Evolutionary conservation across 2,888 invertebrate species (phyloP), one percentile per base, ranked within the genome.

Genomic region (Hydriomena furcata): DNA sequence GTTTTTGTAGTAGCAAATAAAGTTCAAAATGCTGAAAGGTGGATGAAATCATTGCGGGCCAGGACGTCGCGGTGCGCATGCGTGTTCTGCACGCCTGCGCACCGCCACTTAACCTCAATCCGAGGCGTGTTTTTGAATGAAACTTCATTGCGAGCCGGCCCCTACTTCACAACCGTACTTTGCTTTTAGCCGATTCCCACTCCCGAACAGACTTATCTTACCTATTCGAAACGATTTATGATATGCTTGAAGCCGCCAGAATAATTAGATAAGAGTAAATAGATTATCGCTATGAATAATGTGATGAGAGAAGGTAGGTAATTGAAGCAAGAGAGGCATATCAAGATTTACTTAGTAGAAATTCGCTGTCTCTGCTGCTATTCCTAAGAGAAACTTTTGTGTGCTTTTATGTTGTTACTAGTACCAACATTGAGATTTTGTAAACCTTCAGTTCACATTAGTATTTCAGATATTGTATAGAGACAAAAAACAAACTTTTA

Each of bases 91-190:
- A 75, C 88, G 87, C 87, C 69, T 84, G 88, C 89, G 89, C 85
- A 73, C 62, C 50, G 52, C 60, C 75, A 82, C 82, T 82, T 87
- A 88, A 87, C 88, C 88, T 87, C 85, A 87, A 86, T 86, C 77
- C 76, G 73, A 79, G 79, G 79, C 84, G 79, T 85, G 84, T 89
- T 89, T 82, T 89, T 88, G 86, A 90, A 90, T 88, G 87, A 88
- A 87, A 84, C 79, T 81, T 80, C 78, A 79, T 73, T 78, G 70
- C 63, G 49, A 71, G 71, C 79, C 81, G 79, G 82, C 69, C 74
- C 68, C 65, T 53, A 37, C 52, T 50, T 53, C 71, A 65, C 66
- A 60, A 76, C 72, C 72, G 73, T 76, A 82, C 79, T 82, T 81
- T 79, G 73, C 82, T 80, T 79, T 80, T 73, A 81, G 73, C 68